These are phyloP conservation scores for Pinna nobilis DNA, from an alignment of 1,140 invertebrate species.

Conservation along the genomic window DNA sequence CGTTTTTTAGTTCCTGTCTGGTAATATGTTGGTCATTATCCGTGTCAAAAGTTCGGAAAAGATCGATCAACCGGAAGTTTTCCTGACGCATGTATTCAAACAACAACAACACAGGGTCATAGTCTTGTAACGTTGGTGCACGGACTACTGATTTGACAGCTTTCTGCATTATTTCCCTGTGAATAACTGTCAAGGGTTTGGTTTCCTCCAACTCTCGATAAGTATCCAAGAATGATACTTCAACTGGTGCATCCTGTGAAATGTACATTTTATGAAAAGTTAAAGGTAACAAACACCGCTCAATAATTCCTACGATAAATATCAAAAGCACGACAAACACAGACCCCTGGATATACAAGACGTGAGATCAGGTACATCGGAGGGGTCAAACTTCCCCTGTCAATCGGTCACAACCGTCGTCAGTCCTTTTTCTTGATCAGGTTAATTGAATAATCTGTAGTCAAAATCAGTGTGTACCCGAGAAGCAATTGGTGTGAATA, in stretches of 20 bases:
- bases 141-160: constrained; percentile 29
- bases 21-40: constrained; percentile 44
- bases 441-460: no score
- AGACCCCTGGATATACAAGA: no score
- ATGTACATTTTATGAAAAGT: background rate
- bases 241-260: constrained; percentile 53
- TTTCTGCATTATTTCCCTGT: constrained; percentile 46
- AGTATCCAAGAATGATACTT: constrained; percentile 46
- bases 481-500: no score
- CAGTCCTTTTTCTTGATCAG: no score
- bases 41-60: constrained; percentile 52
- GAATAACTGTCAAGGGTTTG: constrained; percentile 39
- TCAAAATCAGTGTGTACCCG: no score
- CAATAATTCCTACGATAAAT: no score
- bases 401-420: no score
- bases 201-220: constrained; percentile 36
- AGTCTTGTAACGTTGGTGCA: constrained; percentile 41
- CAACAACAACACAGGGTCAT: constrained; percentile 49
- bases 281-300: no score
- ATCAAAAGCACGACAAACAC: no score
- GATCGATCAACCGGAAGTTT: constrained; percentile 51
- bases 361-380: no score
- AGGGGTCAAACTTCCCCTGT: no score
- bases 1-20: constrained; percentile 52
- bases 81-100: constrained; percentile 63